phyloP scores from a whole-genome alignment of 2,113 vertebrate genomes.

The Oryzias curvinotus region DNA sequence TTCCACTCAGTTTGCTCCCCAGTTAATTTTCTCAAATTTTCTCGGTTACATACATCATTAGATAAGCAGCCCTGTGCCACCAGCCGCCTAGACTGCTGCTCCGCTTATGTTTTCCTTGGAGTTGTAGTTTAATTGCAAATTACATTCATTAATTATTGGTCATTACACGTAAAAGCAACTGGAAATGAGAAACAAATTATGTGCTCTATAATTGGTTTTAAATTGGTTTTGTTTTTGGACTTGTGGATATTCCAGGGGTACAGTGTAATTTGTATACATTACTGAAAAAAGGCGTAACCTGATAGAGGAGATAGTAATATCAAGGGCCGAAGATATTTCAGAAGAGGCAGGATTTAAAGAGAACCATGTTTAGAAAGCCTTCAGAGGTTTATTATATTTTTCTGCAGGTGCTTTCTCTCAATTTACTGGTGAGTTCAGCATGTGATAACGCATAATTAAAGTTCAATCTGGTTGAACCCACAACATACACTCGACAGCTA shows the following conservation, averaged over 20 bases:
- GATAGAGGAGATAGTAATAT: too few relatives aligned
- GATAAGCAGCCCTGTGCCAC: conserved; percentile 18
- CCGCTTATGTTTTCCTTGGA: background rate
- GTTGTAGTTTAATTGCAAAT: conserved; percentile 47
- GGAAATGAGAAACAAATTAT: conserved; percentile 25
- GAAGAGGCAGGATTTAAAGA: too few relatives aligned
- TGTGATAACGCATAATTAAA: too few relatives aligned
- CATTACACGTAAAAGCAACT: conserved; percentile 17
- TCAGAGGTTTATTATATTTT: too few relatives aligned
- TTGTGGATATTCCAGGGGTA: background rate
- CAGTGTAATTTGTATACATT: background rate
- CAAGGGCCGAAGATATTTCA: too few relatives aligned
- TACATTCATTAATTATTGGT: conserved; percentile 22
- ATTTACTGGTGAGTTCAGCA: too few relatives aligned
- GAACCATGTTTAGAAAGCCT: too few relatives aligned
- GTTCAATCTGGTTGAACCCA: too few relatives aligned
- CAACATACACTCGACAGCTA: too few relatives aligned
- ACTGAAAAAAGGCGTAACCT: background rate
- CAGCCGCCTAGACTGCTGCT: conserved; percentile 20
- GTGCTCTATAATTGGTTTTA: conserved; percentile 29
- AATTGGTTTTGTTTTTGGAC: conserved; percentile 36
- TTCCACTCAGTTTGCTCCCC: conserved; percentile 6
- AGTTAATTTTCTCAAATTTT: conserved; percentile 21
- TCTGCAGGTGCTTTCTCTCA: too few relatives aligned
- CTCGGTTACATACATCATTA: conserved; percentile 2